Evolutionary conservation across 2,797 vertebrate species (phyloP), one percentile per base, ranked within the genome.

Genomic region (Karalla daura): DNA sequence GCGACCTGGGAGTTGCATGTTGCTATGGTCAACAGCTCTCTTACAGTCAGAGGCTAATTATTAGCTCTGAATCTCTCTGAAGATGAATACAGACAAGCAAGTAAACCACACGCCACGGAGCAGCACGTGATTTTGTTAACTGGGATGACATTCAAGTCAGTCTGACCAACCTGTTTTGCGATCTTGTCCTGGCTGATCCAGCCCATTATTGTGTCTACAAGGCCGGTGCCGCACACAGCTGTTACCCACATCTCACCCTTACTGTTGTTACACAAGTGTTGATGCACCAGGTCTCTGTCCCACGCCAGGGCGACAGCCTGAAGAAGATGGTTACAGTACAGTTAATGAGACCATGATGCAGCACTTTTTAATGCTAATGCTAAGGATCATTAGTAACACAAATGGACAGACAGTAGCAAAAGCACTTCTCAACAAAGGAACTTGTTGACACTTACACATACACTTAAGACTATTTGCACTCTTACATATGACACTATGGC

Each of bases 131-230:
- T n/a, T 17, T 43, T 84, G 18, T 49, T 64, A 12, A 51, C 61
- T 9, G 24, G 32, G 6, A 70, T 13, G 43, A 54, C 41, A 46
- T 25, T 33, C 3, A 7, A 1, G 3, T 15, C 5, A 41, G 23
- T 39, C 5, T 7, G 17, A 3, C 54, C 1, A 69, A 94, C 94
- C 93, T 95, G 91, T 45, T 89, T 80, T 40, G 75, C 88, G 58
- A 91, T 49, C 35, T 81, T 87, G 5, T 85, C 67, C 5, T 83
- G 80, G 35, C 69, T 72, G 64, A 94, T 91, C 63, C 53, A 71
- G n/a, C 18, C 18, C 41, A 94, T 83, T 11, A 93, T 20, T 63
- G n/a, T 72, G 21, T 81, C 61, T 7, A 87, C n/a, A 0, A 74
- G 43, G 11, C 77, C 82, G 1, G 81, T 84, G 2, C 41, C 41